A percentile compares a stretch with the other conserved stretches of the same genome.
These are phyloP conservation scores for Spermophilus dauricus DNA, from an alignment of 2,113 vertebrate genomes.

Conservation along the genomic window DNA sequence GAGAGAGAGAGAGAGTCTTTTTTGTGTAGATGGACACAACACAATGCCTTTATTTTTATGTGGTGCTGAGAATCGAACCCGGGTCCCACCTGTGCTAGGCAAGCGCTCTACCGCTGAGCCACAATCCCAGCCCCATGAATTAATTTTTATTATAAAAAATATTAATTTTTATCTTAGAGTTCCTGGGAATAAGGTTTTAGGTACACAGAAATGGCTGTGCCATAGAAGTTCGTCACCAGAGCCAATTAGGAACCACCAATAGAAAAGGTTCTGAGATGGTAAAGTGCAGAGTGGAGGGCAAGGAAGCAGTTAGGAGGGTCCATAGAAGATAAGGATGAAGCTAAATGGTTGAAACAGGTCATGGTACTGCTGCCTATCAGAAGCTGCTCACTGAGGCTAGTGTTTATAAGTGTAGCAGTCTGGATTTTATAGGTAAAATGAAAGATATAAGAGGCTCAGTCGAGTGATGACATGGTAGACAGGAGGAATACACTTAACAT, in stretches of 20 bases:
- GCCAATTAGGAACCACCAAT: not conserved
- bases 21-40: too few species aligned
- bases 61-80: too few species aligned
- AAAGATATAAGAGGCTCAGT: not conserved
- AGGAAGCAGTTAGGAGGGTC: not conserved
- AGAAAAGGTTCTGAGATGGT: not conserved
- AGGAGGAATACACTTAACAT: too few species aligned
- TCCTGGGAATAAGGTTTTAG: not conserved
- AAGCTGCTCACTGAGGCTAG: not conserved
- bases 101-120: too few species aligned
- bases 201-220: not conserved
- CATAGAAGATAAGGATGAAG: not conserved
- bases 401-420: not conserved
- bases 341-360: not conserved
- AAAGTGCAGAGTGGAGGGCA: not conserved
- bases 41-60: too few species aligned
- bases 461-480: too few species aligned
- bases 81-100: too few species aligned
- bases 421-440: not conserved
- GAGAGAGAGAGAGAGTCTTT: too few species aligned
- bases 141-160: too few species aligned
- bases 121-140: too few species aligned
- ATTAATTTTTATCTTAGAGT: conserved; percentile 9
- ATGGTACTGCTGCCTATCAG: not conserved
- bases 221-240: not conserved